A percentile compares a stretch with the other conserved stretches of the same genome.
phyloP scores from a whole-genome alignment of 2,797 vertebrate genomes.

The Nasua narica region DNA sequence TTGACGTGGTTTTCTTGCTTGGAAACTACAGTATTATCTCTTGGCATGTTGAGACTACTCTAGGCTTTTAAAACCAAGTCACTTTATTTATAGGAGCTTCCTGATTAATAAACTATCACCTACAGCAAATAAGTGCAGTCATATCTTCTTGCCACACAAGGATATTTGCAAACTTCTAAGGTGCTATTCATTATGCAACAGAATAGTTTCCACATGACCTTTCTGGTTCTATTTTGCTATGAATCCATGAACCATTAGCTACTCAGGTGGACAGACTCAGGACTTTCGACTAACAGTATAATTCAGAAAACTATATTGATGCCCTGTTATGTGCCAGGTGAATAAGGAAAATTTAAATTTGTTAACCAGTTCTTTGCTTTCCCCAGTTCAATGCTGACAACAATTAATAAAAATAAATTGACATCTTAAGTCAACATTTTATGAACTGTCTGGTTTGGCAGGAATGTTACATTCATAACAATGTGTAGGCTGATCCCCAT shows the following conservation, averaged over 20 bases:
- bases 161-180: slow-evolving; percentile 1
- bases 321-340: not conserved
- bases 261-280: not conserved
- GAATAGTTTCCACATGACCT: not conserved
- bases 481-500: not conserved
- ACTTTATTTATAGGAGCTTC: not conserved
- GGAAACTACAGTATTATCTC: not conserved
- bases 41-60: not conserved
- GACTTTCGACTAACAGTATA: not conserved
- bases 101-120: not conserved
- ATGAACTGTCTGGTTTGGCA: not conserved
- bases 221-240: slow-evolving; percentile 7
- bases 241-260: not conserved
- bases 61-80: not conserved
- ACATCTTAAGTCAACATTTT: slow-evolving; percentile 16
- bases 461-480: not conserved
- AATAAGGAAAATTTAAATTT: not conserved
- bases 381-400: not conserved
- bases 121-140: not conserved
- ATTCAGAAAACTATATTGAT: not conserved
- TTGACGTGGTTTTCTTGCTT: not conserved
- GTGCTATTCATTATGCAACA: not conserved
- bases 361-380: not conserved
- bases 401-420: slow-evolving; percentile 6
- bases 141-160: not conserved